phyloP scores from a whole-genome alignment of 2,113 vertebrate genomes.

The Zootoca vivipara region DNA sequence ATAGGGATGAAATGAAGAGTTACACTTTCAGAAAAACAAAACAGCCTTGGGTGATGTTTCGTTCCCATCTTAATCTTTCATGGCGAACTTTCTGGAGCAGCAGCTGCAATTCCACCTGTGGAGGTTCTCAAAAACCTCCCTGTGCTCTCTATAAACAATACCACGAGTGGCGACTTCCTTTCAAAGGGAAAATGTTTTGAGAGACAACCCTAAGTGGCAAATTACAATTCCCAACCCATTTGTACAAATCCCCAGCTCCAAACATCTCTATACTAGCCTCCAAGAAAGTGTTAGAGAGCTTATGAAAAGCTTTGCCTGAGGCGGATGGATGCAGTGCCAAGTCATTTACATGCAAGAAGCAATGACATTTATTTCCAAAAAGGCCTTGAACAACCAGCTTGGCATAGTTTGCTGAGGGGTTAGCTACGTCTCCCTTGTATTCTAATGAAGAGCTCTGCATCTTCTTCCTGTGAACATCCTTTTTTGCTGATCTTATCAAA shows the following conservation, averaged over 20 bases:
- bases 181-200: background rate
- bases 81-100: constrained; percentile 42
- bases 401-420: background rate
- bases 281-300: constrained; percentile 34
- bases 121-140: background rate
- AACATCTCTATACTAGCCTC: constrained; percentile 39
- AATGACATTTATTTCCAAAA: background rate
- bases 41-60: constrained; percentile 44
- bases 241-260: constrained; percentile 48
- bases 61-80: constrained; percentile 46
- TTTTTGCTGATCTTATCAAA: background rate
- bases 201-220: background rate
- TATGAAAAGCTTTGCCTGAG: constrained; percentile 9
- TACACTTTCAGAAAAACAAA: constrained; percentile 23
- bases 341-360: constrained; percentile 50
- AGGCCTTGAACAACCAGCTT: background rate
- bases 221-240: constrained; percentile 52
- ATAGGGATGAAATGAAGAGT: background rate
- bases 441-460: background rate
- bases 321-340: background rate
- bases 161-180: background rate
- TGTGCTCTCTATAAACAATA: background rate
- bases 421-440: background rate
- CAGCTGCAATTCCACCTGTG: background rate
- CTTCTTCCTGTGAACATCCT: background rate